Evolutionary conservation across 2,113 vertebrate species (phyloP), one percentile per base, ranked within the genome.

Genomic region (Meriones unguiculatus): DNA sequence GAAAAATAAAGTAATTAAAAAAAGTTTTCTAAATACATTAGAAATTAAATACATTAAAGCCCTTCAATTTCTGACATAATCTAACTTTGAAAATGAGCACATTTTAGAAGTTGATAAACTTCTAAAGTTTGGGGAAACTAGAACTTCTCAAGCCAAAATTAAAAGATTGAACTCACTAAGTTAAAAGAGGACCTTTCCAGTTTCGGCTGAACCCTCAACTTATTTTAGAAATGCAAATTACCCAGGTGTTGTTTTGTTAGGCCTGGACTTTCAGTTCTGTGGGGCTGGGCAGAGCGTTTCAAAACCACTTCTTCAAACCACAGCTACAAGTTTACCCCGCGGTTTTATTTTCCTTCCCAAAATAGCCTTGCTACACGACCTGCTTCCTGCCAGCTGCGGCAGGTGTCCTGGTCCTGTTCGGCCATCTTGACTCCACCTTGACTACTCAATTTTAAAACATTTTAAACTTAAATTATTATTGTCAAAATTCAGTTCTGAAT

Each of bases 231-330:
- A 95, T 94, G 95, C 94, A 96, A 93, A 97, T 86, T 1, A 24
- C 0, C 59, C 97, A 98, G 97, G 94, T 98, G 97, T 54, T 97
- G 97, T 94, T 97, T 95, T 69, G 67, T 92, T 88, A 82, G n/a
- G n/a, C 4, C 38, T 57, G 50, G 12, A 69, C 50, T 96, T 95
- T 94, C 65, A 7, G 93, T 76, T 59, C 32, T 13, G 28, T n/a
- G 2, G 4, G 59, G 32, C 91, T 32, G 65, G 46, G 76, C 73
- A 57, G 92, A 89, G 87, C 84, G 50, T 17, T 86, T 86, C 25
- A 72, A 89, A 96, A 93, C 92, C 92, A 50, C 88, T 11, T 80
- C 86, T 87, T 41, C 54, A 4, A 78, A 91, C 93, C 62, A 18
- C 13, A 90, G 38, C 95, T 87, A 32, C 41, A 90, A 93, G 91